Conservation (phyloP, 2,113 vertebrate species). For the Lamprotornis superbus region DNA sequence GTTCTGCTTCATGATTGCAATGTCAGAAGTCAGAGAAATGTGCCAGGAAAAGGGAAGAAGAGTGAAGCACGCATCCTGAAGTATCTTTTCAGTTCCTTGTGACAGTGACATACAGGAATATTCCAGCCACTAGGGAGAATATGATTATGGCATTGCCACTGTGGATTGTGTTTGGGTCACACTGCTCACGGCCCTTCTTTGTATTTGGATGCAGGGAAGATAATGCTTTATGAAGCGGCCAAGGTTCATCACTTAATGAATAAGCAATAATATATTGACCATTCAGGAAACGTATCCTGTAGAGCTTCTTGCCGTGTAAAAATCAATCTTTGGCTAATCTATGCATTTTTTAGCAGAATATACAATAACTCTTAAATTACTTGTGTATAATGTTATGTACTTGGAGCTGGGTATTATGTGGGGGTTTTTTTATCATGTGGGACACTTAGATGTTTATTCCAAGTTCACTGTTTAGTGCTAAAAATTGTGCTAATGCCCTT, state of each 20-base stretch:
- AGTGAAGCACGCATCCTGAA: background rate
- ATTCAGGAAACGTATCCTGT: background rate
- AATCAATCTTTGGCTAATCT: conserved; percentile 1
- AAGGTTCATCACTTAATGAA: background rate
- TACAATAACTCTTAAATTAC: background rate
- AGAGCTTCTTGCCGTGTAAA: background rate
- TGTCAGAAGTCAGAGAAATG: background rate
- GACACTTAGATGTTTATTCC: background rate
- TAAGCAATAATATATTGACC: conserved; percentile 9
- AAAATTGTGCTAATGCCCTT: background rate
- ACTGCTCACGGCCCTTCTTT: background rate
- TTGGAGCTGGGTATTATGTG: background rate
- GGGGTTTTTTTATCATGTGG: background rate
- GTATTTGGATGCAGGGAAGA: background rate
- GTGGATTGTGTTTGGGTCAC: background rate
- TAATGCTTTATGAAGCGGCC: background rate
- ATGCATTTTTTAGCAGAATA: background rate
- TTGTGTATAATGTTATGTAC: background rate
- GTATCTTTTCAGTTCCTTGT: background rate
- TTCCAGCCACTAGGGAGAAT: background rate
- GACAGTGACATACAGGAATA: background rate
- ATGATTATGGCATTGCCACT: background rate
- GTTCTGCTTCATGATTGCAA: background rate
- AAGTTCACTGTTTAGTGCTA: background rate
- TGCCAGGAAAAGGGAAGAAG: background rate